Evolutionary conservation across 1,140 invertebrate genomes (phyloP), one percentile per base, ranked within the genome.

Genomic region (Asbolus verrucosus): DNA sequence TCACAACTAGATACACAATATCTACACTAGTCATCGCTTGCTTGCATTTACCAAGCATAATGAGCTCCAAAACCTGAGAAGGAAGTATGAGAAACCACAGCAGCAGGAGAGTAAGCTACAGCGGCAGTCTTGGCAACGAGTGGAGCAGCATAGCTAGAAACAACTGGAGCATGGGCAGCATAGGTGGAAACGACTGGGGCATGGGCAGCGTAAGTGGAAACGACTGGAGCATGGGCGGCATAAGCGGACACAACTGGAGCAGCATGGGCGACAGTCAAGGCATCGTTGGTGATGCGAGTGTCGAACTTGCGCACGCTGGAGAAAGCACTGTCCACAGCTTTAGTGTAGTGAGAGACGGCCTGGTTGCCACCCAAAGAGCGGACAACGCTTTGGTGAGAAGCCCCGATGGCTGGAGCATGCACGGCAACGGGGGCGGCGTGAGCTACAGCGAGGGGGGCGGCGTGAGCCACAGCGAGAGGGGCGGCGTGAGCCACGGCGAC

Each of bases 291-390:
- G 75, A 84, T 83, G 46, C 87, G 83, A 13, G 84, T 86, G 77
- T 88, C 87, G 75, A 82, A 81, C 80, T 88, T 88, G 76, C 86
- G 84, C 3, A 89, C 85, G 71, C 84, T 86, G 61, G 87, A 88
- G 82, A 85, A 88, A n/a, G 87, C 84, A 36, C 84, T 86, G 75
- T 88, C 86, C 11, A 88, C 85, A 36, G 86, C 84, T 78, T 88
- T 88, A 66, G 84, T 84, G 83, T 87, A 87, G 66, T 83, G 81
- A 60, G 87, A 87, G 1, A 87, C 82, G 9, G 85, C 86, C 31
- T 81, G 80, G 74, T 82, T 82, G 50, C 87, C 87, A 62, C 85
- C 87, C 54, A 86, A 79, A 11, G 84, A 85, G 41, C 86, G 82
- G 1, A 87, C 74, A 6, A 86, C 83, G 74, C 84, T 85, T 76